phyloP scores from a whole-genome alignment of 2,113 vertebrate species.

The Corapipo altera region DNA sequence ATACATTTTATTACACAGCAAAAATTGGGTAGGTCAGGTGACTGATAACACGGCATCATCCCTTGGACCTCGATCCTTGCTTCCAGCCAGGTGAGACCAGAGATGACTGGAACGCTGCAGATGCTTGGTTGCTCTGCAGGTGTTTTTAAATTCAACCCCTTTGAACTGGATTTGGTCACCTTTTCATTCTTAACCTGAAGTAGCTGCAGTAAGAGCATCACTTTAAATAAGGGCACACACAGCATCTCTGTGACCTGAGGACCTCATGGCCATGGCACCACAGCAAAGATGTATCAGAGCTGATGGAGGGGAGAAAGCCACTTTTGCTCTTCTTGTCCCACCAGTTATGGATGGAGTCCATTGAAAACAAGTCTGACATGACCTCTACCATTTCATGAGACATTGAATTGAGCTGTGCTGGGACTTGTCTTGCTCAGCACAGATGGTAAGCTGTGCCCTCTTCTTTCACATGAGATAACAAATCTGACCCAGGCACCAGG shows the following conservation, averaged over 20 bases:
- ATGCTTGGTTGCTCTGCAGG: neutral
- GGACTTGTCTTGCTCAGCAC: neutral
- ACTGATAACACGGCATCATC: accelerated
- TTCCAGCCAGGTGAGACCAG: neutral
- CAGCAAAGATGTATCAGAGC: accelerated
- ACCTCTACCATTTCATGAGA: neutral
- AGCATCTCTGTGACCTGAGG: neutral
- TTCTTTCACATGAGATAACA: neutral
- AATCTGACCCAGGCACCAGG: neutral
- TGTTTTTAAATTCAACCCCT: neutral
- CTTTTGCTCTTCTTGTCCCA: neutral
- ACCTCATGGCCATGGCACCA: accelerated
- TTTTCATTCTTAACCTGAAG: neutral
- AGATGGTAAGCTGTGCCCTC: neutral
- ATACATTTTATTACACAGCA: neutral
- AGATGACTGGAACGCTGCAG: accelerated
- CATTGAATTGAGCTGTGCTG: accelerated
- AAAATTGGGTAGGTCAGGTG: neutral
- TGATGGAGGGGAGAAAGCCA: neutral
- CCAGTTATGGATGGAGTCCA: neutral
- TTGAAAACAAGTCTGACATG: neutral
- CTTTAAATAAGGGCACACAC: neutral
- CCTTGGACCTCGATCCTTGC: neutral
- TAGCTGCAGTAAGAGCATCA: accelerated
- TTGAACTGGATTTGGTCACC: no score